phyloP scores from a whole-genome alignment of 2,113 vertebrate genomes.

The Chrysochloris asiatica region DNA sequence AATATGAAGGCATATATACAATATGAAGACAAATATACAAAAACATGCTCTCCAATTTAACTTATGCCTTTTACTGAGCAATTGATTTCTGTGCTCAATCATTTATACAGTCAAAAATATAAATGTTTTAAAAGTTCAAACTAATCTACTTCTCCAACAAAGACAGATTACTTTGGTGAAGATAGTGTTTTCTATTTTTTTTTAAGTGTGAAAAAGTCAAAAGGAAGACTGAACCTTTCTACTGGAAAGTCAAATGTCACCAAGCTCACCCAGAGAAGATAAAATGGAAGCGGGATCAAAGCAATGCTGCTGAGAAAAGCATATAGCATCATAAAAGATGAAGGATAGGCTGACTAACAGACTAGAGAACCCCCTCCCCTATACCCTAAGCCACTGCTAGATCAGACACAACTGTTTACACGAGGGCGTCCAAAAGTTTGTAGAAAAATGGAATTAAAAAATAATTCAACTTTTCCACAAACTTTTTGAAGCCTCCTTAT shows the following conservation, averaged over 20 bases:
- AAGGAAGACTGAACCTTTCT: not conserved
- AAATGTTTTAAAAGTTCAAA: slow-evolving; percentile 28
- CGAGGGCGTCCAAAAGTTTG: too few species aligned
- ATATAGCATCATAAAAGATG: not conserved
- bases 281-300: not conserved
- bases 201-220: not conserved
- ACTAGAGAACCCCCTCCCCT: not conserved
- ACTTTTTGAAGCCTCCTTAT: too few species aligned
- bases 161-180: not conserved
- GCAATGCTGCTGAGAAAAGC: not conserved
- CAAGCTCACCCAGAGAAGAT: not conserved
- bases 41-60: not conserved
- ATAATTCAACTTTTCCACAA: too few species aligned
- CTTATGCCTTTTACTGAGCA: not conserved
- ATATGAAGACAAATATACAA: not conserved
- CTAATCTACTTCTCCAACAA: not conserved
- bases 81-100: not conserved
- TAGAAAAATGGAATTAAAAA: too few species aligned
- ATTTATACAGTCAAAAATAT: not conserved
- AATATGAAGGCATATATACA: not conserved
- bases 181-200: not conserved
- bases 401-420: not conserved
- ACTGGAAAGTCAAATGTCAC: not conserved
- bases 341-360: not conserved
- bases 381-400: not conserved